Evolutionary conservation across 2,797 vertebrate genomes (phyloP), one percentile per base, ranked within the genome.

Genomic region (Hippoglossus hippoglossus): DNA sequence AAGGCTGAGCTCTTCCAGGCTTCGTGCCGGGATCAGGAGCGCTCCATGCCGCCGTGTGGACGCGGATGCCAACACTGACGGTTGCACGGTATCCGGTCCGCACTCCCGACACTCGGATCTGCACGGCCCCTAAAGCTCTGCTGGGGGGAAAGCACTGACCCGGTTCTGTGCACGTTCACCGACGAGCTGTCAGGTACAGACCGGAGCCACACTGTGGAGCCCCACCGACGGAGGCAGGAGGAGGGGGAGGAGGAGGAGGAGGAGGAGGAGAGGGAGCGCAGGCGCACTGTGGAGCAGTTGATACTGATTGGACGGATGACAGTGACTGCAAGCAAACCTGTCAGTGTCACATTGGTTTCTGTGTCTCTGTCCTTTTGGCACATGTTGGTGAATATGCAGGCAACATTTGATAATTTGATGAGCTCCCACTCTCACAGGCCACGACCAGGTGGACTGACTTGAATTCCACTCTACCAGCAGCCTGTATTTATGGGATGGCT

Each of bases 11-110:
- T 84, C 59, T 60, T 56, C 67, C 61, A 6, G 39, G 67, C 64
- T 75, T 71, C 60, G 52, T 39, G 73, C 67, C 63, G 62, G 67
- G 79, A 90, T 92, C 89, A 92, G 80, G 85, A 84, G 81, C 79
- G 81, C 82, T 72, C 87, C 89, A 91, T 92, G 50, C 8, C 78
- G 65, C 63, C 0, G 50, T 3, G 62, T 19, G 50, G 0, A 52
- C 49, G 44, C 12, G 13, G 64, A 60, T 34, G 49, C 57, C 72
- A 64, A 0, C 51, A 58, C 62, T 57, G 9, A 69, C 66, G 24
- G 65, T 39, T 25, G 59, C 15, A 31, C 71, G 5, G 57, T 31
- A 16, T 62, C 64, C 69, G 19, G 50, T 24, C 55, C 52, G 22
- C 21, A 24, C 26, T 25, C 16, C 52, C 63, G 49, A 15, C 1